Percentiles rank a stretch among this genome's conserved stretches.
Conservation (phyloP, 2,113 vertebrate genomes). For the Athene noctua region DNA sequence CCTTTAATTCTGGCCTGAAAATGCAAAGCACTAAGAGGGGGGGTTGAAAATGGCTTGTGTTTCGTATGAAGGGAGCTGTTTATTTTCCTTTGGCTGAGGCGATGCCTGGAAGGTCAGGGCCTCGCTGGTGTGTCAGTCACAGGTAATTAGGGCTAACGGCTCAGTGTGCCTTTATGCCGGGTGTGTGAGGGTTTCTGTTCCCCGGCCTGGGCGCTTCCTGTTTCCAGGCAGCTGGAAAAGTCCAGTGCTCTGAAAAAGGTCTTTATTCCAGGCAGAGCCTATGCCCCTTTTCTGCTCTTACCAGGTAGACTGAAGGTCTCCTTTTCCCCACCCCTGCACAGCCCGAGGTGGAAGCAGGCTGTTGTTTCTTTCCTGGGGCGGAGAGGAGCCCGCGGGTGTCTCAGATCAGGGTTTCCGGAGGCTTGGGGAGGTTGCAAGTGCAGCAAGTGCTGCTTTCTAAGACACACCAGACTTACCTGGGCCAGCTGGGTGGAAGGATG, state of each 20-base stretch:
- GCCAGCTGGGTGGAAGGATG: not conserved
- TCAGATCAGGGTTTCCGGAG: accelerated
- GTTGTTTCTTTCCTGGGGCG: not conserved
- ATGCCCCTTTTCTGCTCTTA: not conserved
- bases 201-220: conserved; percentile 73
- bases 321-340: not conserved
- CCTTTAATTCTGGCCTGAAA: not conserved
- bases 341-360: not conserved
- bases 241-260: conserved; percentile 75
- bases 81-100: conserved; percentile 71
- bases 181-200: conserved; percentile 81
- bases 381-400: not conserved
- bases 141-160: conserved; percentile 77
- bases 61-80: conserved; percentile 68
- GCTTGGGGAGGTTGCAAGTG: not conserved
- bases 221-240: conserved; percentile 80
- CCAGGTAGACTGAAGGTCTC: conserved; percentile 34
- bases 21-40: not conserved
- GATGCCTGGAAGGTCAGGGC: conserved; percentile 71
- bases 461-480: not conserved
- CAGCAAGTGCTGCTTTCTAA: not conserved
- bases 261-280: conserved; percentile 71
- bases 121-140: conserved; percentile 72
- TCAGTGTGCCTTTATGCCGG: conserved; percentile 70
- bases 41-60: conserved; percentile 21